These are phyloP conservation scores for Aphelenchoides fujianensis DNA, from an alignment of 1,140 invertebrate genomes.

Conservation along the genomic window DNA sequence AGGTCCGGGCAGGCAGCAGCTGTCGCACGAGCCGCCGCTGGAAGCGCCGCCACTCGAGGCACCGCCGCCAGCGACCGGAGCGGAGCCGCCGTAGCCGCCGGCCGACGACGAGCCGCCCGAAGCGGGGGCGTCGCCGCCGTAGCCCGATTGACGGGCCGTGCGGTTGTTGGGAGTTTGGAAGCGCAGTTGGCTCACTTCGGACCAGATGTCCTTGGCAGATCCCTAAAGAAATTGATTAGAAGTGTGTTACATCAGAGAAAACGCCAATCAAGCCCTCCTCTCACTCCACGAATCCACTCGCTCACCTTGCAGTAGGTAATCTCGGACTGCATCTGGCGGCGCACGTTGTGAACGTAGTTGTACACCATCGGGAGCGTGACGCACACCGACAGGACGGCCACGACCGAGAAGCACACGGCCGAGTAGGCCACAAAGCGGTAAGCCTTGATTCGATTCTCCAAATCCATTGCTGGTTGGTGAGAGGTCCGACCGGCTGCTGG, in stretches of 20 bases:
- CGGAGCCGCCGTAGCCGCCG: slow-evolving; percentile 20
- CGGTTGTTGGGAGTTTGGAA: slow-evolving; percentile 35
- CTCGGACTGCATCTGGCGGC: slow-evolving; percentile 52
- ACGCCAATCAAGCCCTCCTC: too few species aligned
- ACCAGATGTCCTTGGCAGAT: slow-evolving; percentile 52
- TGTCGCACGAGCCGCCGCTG: slow-evolving; percentile 8
- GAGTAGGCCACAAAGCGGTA: slow-evolving; percentile 54
- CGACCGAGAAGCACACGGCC: slow-evolving; percentile 45
- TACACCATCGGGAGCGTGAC: slow-evolving; percentile 53
- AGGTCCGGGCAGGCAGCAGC: slow-evolving; percentile 23
- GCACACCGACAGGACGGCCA: slow-evolving; percentile 50
- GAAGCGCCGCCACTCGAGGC: slow-evolving; percentile 14
- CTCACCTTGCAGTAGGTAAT: slow-evolving; percentile 51
- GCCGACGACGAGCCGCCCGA: slow-evolving; percentile 21
- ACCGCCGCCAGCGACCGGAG: slow-evolving; percentile 20
- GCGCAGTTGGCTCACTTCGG: slow-evolving; percentile 52
- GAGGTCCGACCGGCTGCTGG: neutral
- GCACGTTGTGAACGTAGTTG: slow-evolving; percentile 49
- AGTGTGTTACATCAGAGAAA: too few species aligned
- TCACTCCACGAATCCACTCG: too few species aligned
- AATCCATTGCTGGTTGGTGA: slow-evolving; percentile 35
- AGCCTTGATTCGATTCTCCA: slow-evolving; percentile 47
- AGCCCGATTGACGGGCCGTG: slow-evolving; percentile 51
- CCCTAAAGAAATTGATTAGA: too few species aligned
- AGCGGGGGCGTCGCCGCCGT: slow-evolving; percentile 41